Conservation (phyloP, 2,113 vertebrate species). For the Notothenia rossii region DNA sequence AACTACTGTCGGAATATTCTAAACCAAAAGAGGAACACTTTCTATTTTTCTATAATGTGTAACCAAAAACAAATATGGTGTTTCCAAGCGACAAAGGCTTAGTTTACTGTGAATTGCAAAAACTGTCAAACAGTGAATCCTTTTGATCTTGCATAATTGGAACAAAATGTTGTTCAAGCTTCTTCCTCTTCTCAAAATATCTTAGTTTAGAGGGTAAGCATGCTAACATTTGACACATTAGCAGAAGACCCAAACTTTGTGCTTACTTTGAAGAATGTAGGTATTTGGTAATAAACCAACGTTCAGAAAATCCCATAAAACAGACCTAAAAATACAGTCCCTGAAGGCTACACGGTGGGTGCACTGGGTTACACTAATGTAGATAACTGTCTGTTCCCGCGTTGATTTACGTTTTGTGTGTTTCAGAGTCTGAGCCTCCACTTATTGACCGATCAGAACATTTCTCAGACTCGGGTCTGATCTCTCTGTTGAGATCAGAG, state of each 20-base stretch:
- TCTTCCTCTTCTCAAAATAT: neutral
- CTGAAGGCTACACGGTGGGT: neutral
- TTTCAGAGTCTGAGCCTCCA: constrained; percentile 76
- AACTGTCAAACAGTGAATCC: neutral
- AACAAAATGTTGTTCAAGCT: neutral
- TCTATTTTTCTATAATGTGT: neutral
- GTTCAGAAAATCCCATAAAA: neutral
- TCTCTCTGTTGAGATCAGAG: constrained; percentile 77
- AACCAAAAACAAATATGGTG: constrained; percentile 27
- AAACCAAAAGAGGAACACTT: neutral
- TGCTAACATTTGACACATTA: neutral
- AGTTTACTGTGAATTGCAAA: neutral
- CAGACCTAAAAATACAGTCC: neutral
- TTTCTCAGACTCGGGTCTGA: constrained; percentile 67
- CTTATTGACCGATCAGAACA: constrained; percentile 53
- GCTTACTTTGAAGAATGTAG: neutral
- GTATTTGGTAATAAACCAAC: neutral
- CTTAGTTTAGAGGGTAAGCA: neutral
- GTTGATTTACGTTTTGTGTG: constrained; percentile 4
- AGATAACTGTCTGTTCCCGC: neutral
- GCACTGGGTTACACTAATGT: neutral
- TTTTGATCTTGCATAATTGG: neutral
- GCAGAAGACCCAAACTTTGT: neutral
- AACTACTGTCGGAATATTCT: neutral
- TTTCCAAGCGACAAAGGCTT: neutral